Percentiles rank a stretch among this genome's conserved stretches.
These are phyloP conservation scores for Ameiurus melas DNA, from an alignment of 2,113 vertebrate genomes.

Conservation along the genomic window DNA sequence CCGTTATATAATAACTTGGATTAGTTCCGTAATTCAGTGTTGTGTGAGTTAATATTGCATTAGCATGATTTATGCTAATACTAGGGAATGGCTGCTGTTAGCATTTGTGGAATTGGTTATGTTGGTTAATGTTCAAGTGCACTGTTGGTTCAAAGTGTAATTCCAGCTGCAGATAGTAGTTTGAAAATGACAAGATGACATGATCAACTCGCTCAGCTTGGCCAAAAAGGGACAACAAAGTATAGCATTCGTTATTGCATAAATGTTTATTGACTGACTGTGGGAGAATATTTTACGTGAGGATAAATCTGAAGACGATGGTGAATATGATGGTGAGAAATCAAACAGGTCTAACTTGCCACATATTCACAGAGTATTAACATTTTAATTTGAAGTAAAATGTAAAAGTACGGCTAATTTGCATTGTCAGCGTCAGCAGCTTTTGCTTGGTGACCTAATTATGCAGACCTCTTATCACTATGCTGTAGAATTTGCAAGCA, in stretches of 20 bases:
- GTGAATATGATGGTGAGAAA: neutral
- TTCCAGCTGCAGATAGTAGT: slow-evolving; percentile 42
- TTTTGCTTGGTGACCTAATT: neutral
- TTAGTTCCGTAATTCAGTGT: slow-evolving; percentile 41
- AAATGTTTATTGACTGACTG: neutral
- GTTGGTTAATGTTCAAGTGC: slow-evolving; percentile 31
- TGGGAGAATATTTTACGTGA: neutral
- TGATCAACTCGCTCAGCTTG: slow-evolving; percentile 39
- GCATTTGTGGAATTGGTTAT: slow-evolving; percentile 39
- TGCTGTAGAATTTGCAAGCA: slow-evolving; percentile 2
- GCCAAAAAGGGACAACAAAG: slow-evolving; percentile 29
- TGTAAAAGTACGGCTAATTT: neutral
- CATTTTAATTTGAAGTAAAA: slow-evolving; percentile 7
- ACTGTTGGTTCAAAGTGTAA: slow-evolving; percentile 36
- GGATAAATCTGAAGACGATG: neutral
- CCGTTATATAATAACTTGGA: slow-evolving; percentile 27
- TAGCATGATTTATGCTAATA: neutral
- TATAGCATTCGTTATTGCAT: neutral
- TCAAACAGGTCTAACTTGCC: neutral
- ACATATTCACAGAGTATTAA: neutral
- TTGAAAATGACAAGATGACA: slow-evolving; percentile 42
- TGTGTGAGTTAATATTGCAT: slow-evolving; percentile 30
- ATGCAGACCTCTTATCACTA: neutral
- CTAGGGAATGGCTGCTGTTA: slow-evolving; percentile 33
- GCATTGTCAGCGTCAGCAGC: neutral